Evolutionary conservation across 2,888 invertebrate genomes (phyloP).

Genomic region (Osedax fenrisi): DNA sequence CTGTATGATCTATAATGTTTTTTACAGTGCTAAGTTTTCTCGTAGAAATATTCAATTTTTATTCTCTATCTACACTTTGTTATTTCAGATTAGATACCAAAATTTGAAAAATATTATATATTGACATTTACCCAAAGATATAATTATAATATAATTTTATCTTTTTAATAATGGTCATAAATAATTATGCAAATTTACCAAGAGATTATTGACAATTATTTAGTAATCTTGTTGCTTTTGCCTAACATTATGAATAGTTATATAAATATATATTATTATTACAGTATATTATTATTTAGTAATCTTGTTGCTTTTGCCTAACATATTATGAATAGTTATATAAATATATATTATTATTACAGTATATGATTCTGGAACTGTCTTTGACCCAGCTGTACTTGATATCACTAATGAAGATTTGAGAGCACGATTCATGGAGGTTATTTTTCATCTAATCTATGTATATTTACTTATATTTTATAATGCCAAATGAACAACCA

Average conservation of each 20-base stretch:
- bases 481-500: background rate
- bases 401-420: constrained; percentile 96
- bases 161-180: background rate
- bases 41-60: background rate
- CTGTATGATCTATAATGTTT: background rate
- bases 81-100: background rate
- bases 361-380: constrained; percentile 94
- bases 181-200: background rate
- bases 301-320: background rate
- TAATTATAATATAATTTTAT: background rate
- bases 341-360: constrained; percentile 31
- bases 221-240: background rate
- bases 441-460: constrained; percentile 38
- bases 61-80: background rate
- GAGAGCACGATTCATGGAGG: constrained; percentile 70
- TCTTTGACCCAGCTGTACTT: constrained; percentile 87
- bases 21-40: background rate
- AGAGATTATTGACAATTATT: background rate
- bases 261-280: no score
- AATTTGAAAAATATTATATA: background rate
- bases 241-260: no score
- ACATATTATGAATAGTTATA: no score
- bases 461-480: background rate
- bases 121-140: background rate
- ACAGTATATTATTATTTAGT: constrained; percentile 60